Evolutionary conservation across 2,113 vertebrate species (phyloP), one percentile per base, ranked within the genome.

Genomic region (Rhea pennata): DNA sequence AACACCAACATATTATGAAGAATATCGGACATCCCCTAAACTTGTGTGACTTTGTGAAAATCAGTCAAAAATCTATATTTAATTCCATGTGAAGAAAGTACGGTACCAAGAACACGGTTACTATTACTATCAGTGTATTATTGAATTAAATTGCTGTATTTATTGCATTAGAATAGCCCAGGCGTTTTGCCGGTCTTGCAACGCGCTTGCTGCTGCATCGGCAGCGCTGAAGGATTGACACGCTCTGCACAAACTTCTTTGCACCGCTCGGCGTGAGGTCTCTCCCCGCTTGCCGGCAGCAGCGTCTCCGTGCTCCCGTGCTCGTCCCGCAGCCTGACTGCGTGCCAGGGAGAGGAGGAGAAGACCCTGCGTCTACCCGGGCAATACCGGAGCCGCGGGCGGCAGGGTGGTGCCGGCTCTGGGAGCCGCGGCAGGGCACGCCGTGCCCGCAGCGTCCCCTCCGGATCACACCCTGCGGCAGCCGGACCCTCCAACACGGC

Each of bases 31-130:
- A 0, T 90, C 79, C 84, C 80, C 71, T 84, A 78, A 50, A 92
- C 82, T 79, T 72, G 56, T 69, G 70, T 0, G 0, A 65, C 79
- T 91, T 83, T 10, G 48, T 91, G 78, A 74, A 75, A 94, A 95
- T 93, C 72, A 56, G 73, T 76, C 92, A 46, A 74, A 87, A 96
- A 96, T 92, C 88, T 85, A 17, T 78, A 82, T 91, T 87, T 93
- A 81, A 91, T 88, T 90, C 67, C 59, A 69, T 12, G 44, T 31
- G 83, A 79, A 66, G 59, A 31, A 93, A 84, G 36, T 8, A 13
- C 2, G 13, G 46, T 4, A 19, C 15, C 0, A 9, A 94, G 88
- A 69, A 84, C 6, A 5, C 59, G 19, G 65, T 56, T 77, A 5
- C 59, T 33, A 15, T 24, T 58, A 40, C 5, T 0, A 70, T 91